Conservation (phyloP, 2,888 invertebrate species). For the Invenusta paracnida region DNA sequence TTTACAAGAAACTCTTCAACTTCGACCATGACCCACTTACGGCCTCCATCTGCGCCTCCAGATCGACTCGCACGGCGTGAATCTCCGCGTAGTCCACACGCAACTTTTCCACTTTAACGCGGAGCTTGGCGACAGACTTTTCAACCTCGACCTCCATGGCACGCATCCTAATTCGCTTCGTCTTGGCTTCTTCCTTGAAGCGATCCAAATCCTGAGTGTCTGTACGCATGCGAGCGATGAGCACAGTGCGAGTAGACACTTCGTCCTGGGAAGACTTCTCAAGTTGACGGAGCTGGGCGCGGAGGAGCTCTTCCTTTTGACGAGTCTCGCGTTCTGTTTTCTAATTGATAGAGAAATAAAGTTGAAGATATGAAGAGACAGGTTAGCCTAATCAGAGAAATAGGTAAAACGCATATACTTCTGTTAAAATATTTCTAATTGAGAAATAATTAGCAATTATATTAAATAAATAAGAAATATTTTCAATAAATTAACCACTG, state of each 20-base stretch:
- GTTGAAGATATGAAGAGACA: not conserved
- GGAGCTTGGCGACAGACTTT: conserved; percentile 51
- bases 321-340: conserved; percentile 53
- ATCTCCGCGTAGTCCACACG: conserved; percentile 51
- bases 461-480: too few species aligned
- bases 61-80: conserved; percentile 48
- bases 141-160: conserved; percentile 54
- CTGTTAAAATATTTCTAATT: too few species aligned
- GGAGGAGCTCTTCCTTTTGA: conserved; percentile 53
- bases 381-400: too few species aligned
- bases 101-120: conserved; percentile 54
- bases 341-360: conserved; percentile 16
- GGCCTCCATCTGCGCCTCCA: not conserved
- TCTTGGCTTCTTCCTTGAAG: conserved; percentile 49
- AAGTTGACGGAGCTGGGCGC: conserved; percentile 53
- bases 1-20: too few species aligned
- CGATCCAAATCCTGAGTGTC: conserved; percentile 52
- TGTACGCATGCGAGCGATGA: conserved; percentile 53
- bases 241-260: conserved; percentile 53
- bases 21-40: too few species aligned
- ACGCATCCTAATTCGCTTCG: conserved; percentile 47
- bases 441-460: too few species aligned
- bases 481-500: too few species aligned
- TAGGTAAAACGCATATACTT: too few species aligned
- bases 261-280: conserved; percentile 58